A percentile compares a stretch with the other conserved stretches of the same genome.
These are phyloP conservation scores for Platycheirus rosarum DNA, from an alignment of 2,888 invertebrate species.

Conservation along the genomic window DNA sequence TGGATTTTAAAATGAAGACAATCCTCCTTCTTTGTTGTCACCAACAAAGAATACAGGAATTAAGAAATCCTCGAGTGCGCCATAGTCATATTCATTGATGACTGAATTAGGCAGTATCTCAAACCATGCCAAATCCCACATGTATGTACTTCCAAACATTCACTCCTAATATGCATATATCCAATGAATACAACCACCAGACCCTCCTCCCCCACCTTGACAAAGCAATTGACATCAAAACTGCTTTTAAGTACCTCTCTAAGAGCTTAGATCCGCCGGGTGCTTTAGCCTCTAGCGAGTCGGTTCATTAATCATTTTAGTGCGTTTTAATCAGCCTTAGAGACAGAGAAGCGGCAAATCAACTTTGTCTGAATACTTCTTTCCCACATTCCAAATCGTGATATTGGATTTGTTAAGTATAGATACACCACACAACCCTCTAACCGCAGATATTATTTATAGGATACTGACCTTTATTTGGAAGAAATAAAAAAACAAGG, in stretches of 20 bases:
- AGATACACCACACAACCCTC: slow-evolving; percentile 41
- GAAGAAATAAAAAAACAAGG: slow-evolving; percentile 45
- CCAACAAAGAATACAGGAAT: no score
- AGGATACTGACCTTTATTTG: slow-evolving; percentile 72
- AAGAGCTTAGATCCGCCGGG: background rate
- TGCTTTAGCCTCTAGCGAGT: slow-evolving; percentile 10
- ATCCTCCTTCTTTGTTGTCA: no score
- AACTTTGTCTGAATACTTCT: slow-evolving; percentile 39
- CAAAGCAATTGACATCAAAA: background rate
- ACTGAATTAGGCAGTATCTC: background rate
- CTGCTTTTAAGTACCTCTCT: background rate
- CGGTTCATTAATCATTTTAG: slow-evolving; percentile 47
- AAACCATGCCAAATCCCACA: no score
- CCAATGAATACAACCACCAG: no score
- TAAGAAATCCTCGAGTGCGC: no score
- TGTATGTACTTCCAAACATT: background rate
- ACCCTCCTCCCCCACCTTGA: background rate
- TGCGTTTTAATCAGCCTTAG: slow-evolving; percentile 63
- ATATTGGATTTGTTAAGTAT: background rate
- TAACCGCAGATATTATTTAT: slow-evolving; percentile 64
- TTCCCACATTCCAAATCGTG: slow-evolving; percentile 6
- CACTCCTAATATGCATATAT: background rate
- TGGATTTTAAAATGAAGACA: no score
- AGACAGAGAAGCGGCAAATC: slow-evolving; percentile 49
- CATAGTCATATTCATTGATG: no score